Percentiles rank a stretch among this genome's conserved stretches.
Conservation (phyloP, 2,113 vertebrate genomes). For the Ctenodactylus gundi region DNA sequence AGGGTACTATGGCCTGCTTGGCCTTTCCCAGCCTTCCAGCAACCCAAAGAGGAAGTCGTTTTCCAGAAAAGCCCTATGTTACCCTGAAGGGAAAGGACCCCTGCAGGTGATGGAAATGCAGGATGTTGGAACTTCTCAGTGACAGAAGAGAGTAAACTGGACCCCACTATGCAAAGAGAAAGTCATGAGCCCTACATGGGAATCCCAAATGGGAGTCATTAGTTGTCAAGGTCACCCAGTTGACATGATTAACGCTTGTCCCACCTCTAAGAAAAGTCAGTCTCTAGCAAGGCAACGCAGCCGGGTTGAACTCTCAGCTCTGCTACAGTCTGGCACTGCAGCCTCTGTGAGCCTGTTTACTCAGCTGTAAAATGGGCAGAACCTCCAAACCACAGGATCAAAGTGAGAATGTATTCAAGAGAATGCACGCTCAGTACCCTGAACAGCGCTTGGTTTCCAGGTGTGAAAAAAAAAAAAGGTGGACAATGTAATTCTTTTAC, state of each 20-base stretch:
- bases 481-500: no score
- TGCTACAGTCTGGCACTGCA: neutral
- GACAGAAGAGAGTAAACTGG: neutral
- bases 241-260: neutral
- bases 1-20: no score
- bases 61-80: neutral
- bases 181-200: no score
- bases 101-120: neutral
- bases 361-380: neutral
- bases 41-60: neutral
- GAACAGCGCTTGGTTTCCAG: neutral
- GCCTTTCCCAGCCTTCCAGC: neutral
- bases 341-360: neutral
- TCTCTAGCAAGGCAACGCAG: neutral
- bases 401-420: neutral
- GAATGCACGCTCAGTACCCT: neutral
- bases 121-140: neutral
- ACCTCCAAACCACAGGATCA: neutral
- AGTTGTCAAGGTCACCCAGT: neutral
- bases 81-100: neutral
- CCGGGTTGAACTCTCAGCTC: neutral
- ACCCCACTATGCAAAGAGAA: neutral
- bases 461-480: neutral
- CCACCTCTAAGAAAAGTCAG: neutral
- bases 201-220: neutral